Evolutionary conservation across 1,140 invertebrate species (phyloP), one percentile per base, ranked within the genome.

Genomic region (Planococcus citri): DNA sequence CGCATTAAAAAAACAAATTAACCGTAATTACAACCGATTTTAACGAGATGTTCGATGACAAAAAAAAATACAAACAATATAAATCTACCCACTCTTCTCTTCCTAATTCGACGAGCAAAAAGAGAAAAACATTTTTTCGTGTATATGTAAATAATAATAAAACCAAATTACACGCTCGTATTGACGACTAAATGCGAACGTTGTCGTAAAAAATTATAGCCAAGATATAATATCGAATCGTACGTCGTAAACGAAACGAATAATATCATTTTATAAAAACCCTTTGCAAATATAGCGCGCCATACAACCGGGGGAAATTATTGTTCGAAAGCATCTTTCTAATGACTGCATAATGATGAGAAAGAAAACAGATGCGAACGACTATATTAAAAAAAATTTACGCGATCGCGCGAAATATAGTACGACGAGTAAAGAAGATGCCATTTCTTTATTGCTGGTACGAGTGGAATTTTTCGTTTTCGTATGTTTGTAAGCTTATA

Each of bases 311-410:
- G n/a, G 41, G 6, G 41, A 51, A 51, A 51, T 51, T 51, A 51
- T 51, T 51, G 41, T 51, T 51, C 10, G 17, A 51, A 51, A 51
- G 17, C 41, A 51, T 51, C 41, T 51, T 51, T 51, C 41, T 51
- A 51, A 51, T 51, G 41, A 51, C 41, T 51, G 41, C 41, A 51
- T 51, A 51, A 51, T 51, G 41, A 51, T 51, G 41, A 51, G 41
- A 51, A 51, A 51, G 41, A 51, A 51, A 20, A 14, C 41, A 51
- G 41, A 51, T 51, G 41, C 41, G 41, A 51, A 33, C 12, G 41
- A 17, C 12, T 51, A 51, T 20, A 51, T 51, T 51, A 51, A 17
- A 20, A 51, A 51, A 51, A 20, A 51, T 17, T 17, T 51, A 51
- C 41, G 41, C 41, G 41, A 51, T 51, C 41, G n/a, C 17, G 41